Conservation (phyloP, 2,888 invertebrate genomes). For the Myopa testacea region DNA sequence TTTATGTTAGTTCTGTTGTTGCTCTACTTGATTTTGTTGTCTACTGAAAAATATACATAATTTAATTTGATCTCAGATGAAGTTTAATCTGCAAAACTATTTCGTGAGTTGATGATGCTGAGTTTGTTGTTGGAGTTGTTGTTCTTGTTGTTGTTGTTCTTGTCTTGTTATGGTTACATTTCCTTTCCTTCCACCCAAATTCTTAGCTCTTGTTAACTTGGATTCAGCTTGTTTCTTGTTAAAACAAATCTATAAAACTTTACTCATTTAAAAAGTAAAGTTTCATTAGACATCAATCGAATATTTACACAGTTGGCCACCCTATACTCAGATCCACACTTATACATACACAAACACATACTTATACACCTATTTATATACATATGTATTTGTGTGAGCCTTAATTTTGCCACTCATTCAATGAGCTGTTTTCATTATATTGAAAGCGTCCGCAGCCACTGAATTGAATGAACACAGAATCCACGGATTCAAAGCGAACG, state of each 20-base stretch:
- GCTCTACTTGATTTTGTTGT: constrained; percentile 32
- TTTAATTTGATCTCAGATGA: constrained; percentile 47
- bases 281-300: background rate
- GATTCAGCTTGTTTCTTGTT: too few relatives aligned
- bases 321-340: constrained; percentile 22
- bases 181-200: too few relatives aligned
- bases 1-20: too few relatives aligned
- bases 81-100: too few relatives aligned
- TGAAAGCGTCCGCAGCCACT: constrained; percentile 46
- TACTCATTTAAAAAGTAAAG: too few relatives aligned
- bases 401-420: constrained; percentile 13
- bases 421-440: constrained; percentile 43
- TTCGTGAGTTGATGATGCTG: too few relatives aligned
- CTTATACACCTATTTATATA: constrained; percentile 1
- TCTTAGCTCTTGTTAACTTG: too few relatives aligned
- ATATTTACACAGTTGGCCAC: constrained; percentile 32
- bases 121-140: constrained; percentile 17
- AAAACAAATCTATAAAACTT: too few relatives aligned
- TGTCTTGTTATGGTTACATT: background rate
- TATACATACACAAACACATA: background rate
- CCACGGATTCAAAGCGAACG: constrained; percentile 44
- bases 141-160: background rate
- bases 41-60: constrained; percentile 44
- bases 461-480: constrained; percentile 45
- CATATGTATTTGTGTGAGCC: background rate